Percentiles rank a stretch among this genome's conserved stretches.
Conservation (phyloP, 2,113 vertebrate species). For the Micromys minutus region DNA sequence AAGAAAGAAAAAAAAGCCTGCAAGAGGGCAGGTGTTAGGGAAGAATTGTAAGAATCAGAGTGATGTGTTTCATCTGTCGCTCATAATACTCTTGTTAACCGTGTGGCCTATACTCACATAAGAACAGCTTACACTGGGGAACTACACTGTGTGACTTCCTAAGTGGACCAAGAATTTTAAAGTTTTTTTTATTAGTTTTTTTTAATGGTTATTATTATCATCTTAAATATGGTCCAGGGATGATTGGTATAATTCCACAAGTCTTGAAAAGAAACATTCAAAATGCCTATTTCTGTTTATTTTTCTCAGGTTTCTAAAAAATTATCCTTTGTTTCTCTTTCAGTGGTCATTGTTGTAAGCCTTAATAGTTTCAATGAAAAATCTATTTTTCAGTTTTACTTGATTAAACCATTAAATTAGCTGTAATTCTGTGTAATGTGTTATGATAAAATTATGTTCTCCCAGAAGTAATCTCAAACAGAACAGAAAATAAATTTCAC, state of each 20-base stretch:
- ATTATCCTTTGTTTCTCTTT: background rate
- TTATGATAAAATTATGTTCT: constrained; percentile 25
- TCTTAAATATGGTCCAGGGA: background rate
- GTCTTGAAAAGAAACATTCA: background rate
- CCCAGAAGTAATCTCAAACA: constrained; percentile 4
- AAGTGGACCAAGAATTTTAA: background rate
- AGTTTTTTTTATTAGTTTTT: background rate
- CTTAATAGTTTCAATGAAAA: constrained; percentile 23
- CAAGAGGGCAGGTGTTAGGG: background rate
- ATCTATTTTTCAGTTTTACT: constrained; percentile 32
- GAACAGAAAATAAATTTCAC: constrained; percentile 6
- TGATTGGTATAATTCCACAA: background rate
- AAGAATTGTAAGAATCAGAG: background rate
- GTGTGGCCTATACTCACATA: background rate
- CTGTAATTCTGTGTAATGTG: background rate
- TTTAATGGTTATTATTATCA: background rate
- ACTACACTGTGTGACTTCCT: background rate
- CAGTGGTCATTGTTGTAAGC: background rate
- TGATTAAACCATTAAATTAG: constrained; percentile 44
- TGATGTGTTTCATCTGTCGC: background rate
- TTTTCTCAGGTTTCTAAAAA: constrained; percentile 36
- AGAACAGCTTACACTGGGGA: background rate
- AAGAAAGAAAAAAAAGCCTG: background rate
- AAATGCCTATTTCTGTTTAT: background rate
- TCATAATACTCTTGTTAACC: background rate